Percentiles rank a stretch among this genome's conserved stretches.
Conservation (phyloP, 2,797 vertebrate genomes). For the Nyctalus aviator region DNA sequence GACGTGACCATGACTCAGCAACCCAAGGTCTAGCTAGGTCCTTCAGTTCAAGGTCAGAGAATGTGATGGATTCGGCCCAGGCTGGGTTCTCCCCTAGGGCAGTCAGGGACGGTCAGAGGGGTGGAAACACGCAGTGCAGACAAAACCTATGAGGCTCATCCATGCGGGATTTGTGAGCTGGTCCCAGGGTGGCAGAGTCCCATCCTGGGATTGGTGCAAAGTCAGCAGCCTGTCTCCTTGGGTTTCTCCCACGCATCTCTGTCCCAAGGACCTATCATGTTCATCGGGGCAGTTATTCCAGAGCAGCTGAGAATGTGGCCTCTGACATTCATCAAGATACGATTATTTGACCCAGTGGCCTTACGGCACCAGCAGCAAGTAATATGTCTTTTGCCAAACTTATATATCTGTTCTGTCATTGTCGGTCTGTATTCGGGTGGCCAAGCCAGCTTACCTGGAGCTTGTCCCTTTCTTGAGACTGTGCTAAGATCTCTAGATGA, state of each 20-base stretch:
- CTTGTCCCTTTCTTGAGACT: neutral
- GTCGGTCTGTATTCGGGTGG: neutral
- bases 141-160: neutral
- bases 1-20: neutral
- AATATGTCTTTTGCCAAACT: neutral
- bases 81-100: neutral
- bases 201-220: neutral
- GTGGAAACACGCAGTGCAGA: accelerated
- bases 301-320: neutral
- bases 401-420: neutral
- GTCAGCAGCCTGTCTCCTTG: neutral
- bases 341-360: neutral
- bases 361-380: neutral
- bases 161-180: neutral
- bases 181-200: neutral
- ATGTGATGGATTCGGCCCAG: neutral
- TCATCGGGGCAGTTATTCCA: neutral
- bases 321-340: neutral
- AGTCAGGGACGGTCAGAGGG: neutral
- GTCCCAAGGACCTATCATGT: neutral
- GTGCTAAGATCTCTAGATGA: neutral
- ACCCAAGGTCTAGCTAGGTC: neutral
- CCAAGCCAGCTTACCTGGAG: neutral
- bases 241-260: neutral
- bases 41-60: neutral